These are phyloP conservation scores for Catalaphyllia jardinei DNA, from an alignment of 64 coral and sea anemone genomes.

Conservation along the genomic window DNA sequence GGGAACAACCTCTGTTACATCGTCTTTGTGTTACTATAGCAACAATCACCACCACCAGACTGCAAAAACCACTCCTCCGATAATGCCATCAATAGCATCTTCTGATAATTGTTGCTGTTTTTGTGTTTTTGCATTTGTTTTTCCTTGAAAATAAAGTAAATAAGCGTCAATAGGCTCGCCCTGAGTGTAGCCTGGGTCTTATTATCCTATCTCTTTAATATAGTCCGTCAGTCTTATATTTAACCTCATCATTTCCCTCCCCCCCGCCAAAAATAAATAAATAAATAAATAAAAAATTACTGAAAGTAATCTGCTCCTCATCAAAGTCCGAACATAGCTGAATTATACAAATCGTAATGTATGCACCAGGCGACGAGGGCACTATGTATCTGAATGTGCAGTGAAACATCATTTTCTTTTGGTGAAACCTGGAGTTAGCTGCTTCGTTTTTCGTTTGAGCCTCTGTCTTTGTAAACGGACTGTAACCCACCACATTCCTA, in stretches of 20 bases:
- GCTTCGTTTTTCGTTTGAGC: background rate
- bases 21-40: slow-evolving; percentile 13
- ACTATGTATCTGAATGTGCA: no score
- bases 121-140: background rate
- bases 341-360: background rate
- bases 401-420: no score
- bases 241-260: no score
- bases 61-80: background rate
- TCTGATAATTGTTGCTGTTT: background rate
- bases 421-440: background rate
- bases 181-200: background rate
- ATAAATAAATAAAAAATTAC: no score
- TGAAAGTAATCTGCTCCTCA: no score
- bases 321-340: background rate
- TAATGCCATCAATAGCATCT: background rate
- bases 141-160: background rate
- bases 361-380: no score
- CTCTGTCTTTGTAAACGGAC: background rate
- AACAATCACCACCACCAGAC: background rate
- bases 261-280: background rate
- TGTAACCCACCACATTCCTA: slow-evolving; percentile 13
- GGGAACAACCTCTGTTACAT: background rate
- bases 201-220: background rate
- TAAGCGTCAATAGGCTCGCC: no score
- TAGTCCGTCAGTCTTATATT: no score